Evolutionary conservation across 2,113 vertebrate species (phyloP), one percentile per base, ranked within the genome.

Genomic region (Otolemur garnettii): DNA sequence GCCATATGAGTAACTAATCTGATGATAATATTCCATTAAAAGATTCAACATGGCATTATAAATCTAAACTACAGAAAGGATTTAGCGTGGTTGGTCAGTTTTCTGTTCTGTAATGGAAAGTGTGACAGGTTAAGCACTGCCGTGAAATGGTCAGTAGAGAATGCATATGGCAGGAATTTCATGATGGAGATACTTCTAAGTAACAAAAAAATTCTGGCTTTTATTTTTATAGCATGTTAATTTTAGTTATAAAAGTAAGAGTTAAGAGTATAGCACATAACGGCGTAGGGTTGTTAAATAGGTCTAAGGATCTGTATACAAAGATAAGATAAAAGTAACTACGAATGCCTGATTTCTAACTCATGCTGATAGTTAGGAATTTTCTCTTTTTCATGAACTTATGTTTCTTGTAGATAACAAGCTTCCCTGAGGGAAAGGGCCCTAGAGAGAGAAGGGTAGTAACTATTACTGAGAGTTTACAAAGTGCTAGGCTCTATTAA

Each of bases 391-490:
- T 87, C 60, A 13, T 0, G 50, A 91, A 96, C 87, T 94, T 87
- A 84, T 95, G 79, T 94, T 96, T 95, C 91, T 96, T 85, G 50
- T 45, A 96, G 97, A 96, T 96, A 98, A 97, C 91, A 96, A 97
- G 94, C 19, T 83, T 59, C 96, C 89, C 91, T 95, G 83, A 86
- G 79, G 94, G n/a, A 96, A 89, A 77, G n/a, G 45, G 33, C 93
- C 93, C 75, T 68, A 62, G 91, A 94, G 77, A 96, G 64, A 91
- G 71, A 83, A 71, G 60, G 50, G 89, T 60, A 53, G 79, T 74
- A 96, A 87, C 75, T 89, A 62, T 96, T 89, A 91, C 74, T 57
- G 74, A 57, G n/a, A 83, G 21, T 95, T 96, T 94, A 83, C 86
- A 80, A 90, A 97, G 91, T 80, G 82, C 45, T 89, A 53, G 60